Evolutionary conservation across 2,888 invertebrate species (phyloP).

Genomic region (Protonemura montana): DNA sequence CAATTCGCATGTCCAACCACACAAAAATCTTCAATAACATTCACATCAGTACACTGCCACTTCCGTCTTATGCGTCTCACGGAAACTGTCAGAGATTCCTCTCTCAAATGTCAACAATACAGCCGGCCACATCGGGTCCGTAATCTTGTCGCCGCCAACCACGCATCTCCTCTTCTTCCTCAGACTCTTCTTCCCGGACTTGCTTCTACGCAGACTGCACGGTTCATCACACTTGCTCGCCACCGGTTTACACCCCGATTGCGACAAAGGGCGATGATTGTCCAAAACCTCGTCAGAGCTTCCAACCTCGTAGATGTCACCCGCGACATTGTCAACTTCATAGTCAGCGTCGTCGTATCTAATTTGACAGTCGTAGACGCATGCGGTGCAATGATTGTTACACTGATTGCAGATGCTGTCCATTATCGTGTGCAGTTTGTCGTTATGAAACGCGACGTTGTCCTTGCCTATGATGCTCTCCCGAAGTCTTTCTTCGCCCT

Average conservation of each 20-base stretch:
- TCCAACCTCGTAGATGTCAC: background rate
- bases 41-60: constrained; percentile 1
- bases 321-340: background rate
- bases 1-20: background rate
- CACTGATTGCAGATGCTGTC: constrained; percentile 23
- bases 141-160: constrained; percentile 45
- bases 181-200: constrained; percentile 17
- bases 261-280: background rate
- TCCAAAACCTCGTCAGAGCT: constrained; percentile 8
- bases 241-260: background rate
- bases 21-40: background rate
- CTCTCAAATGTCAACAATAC: constrained; percentile 50
- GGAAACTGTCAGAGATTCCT: constrained; percentile 45
- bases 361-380: constrained; percentile 31
- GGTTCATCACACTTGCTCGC: background rate
- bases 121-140: constrained; percentile 50
- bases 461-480: background rate
- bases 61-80: background rate
- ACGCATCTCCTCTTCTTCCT: constrained; percentile 47
- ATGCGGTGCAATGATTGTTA: constrained; percentile 25
- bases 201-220: background rate
- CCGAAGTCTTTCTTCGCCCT: background rate
- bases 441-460: background rate
- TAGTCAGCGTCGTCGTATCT: background rate
- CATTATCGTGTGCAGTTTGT: background rate